Percentiles rank a stretch among this genome's conserved stretches.
Evolutionary conservation across 2,888 invertebrate genomes (phyloP).

Genomic region (Nephrotoma flavescens): DNA sequence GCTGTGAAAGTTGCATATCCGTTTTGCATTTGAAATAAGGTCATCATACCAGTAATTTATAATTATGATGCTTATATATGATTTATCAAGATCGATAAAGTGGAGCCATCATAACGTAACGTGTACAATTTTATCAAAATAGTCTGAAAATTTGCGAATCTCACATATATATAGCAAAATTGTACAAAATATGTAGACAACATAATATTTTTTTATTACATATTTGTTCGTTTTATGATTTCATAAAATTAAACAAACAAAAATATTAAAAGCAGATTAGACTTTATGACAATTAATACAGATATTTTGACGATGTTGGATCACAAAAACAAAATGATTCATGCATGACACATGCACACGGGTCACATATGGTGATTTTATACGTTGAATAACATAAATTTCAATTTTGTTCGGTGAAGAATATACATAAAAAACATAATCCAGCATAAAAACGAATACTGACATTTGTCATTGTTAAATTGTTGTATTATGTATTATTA

Average conservation of each 20-base stretch:
- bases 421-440: background rate
- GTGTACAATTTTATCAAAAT: no score
- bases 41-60: no score
- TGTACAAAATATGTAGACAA: no score
- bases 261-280: background rate
- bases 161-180: no score
- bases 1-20: no score
- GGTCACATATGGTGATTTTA: conserved; percentile 1
- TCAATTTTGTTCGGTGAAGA: background rate
- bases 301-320: background rate
- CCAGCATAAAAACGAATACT: background rate
- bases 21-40: no score
- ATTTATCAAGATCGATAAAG: no score
- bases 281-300: background rate
- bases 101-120: no score
- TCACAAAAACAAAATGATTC: background rate
- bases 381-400: background rate
- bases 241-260: background rate
- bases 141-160: no score
- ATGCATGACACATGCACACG: background rate
- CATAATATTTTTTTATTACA: no score
- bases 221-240: no score
- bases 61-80: no score
- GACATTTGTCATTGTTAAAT: background rate
- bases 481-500: background rate